Conservation (phyloP, 2,113 vertebrate species). For the Calidris pugnax region DNA sequence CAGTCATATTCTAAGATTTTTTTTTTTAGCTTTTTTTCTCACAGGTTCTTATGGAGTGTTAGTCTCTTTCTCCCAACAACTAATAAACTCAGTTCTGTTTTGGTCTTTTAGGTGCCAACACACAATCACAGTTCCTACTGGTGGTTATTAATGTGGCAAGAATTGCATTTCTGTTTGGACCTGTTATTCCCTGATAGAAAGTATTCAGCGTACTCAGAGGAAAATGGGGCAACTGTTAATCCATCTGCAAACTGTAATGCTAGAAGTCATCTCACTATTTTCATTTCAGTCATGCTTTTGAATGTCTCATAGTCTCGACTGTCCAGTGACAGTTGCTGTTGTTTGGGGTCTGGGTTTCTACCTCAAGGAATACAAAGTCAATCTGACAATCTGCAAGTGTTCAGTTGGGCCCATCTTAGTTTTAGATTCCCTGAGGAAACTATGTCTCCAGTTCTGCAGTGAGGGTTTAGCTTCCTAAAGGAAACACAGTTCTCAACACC, state of each 20-base stretch:
- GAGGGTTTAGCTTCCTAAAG: neutral
- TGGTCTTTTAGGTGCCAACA: neutral
- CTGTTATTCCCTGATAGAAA: fast-evolving
- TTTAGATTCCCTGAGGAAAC: neutral
- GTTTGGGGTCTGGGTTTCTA: neutral
- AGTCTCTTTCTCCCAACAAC: neutral
- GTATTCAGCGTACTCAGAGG: fast-evolving
- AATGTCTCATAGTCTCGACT: neutral
- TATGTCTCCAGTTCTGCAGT: neutral
- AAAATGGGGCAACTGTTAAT: neutral
- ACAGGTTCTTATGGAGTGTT: neutral
- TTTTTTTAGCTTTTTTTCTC: neutral
- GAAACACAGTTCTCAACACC: neutral
- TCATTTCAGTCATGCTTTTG: neutral
- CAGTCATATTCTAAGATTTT: neutral
- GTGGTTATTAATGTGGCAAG: neutral
- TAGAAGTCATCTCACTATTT: neutral
- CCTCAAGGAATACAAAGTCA: neutral
- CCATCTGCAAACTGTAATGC: neutral
- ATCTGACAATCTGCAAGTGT: neutral
- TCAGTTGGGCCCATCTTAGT: neutral
- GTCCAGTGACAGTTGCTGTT: neutral
- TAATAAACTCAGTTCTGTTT: neutral
- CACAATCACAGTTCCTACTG: neutral
- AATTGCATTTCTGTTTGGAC: neutral